Conservation (phyloP, 2,113 vertebrate species). For the Syrrhaptes paradoxus region DNA sequence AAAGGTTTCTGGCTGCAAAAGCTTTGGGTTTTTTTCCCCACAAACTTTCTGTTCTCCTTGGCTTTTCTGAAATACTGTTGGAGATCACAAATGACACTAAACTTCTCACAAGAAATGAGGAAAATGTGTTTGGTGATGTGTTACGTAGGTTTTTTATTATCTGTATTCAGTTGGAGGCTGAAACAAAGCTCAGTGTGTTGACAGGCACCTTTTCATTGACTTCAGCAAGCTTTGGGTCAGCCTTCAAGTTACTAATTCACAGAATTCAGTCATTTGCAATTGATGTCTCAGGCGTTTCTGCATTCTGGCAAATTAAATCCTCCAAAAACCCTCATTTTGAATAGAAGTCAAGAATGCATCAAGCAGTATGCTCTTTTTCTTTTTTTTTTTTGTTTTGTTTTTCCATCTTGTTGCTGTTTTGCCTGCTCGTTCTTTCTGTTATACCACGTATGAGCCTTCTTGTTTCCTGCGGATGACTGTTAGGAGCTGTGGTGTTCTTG, state of each 20-base stretch:
- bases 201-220: not conserved
- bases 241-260: conserved; percentile 1
- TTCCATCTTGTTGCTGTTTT: conserved; percentile 13
- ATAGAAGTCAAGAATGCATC: conserved; percentile 34
- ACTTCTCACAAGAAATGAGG: not conserved
- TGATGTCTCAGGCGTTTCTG: not conserved
- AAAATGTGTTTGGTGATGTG: not conserved
- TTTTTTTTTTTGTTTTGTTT: not conserved
- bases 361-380: conserved; percentile 6
- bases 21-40: not conserved
- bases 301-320: conserved; percentile 13
- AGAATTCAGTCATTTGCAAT: not conserved
- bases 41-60: not conserved
- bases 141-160: not conserved
- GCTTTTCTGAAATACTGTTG: not conserved
- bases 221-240: not conserved
- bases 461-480: not conserved
- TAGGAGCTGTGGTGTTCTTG: not conserved
- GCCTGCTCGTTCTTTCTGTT: not conserved
- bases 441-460: not conserved
- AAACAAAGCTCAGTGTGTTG: not conserved
- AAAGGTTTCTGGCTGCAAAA: not conserved
- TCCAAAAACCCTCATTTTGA: not conserved
- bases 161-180: not conserved
- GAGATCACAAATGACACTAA: not conserved